Base-by-base conservation (phyloP, 2,113 vertebrate genomes). In the Megaceryle torquata region DNA sequence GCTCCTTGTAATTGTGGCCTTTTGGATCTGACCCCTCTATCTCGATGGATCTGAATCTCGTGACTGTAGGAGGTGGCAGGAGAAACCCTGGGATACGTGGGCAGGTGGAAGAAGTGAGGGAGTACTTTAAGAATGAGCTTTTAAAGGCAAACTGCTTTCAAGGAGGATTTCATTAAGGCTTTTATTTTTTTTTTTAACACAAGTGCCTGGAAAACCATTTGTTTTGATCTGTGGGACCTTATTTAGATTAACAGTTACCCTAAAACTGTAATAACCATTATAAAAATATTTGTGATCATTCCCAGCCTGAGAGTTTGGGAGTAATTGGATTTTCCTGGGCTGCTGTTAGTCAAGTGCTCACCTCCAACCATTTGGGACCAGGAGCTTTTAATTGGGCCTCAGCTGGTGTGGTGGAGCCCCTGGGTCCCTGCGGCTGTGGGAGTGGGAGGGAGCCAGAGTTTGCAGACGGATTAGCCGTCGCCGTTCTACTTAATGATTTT, bases 221-320 rank as follows among this genome's bases (percentile, higher is more conserved):
- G 16, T 91, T 95, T 95, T 92, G 60, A 92, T 96, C 84, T 79
- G 53, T 56, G 64, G 48, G 31, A 48, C 29, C 15, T 94, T 91
- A 89, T 92, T 91, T 84, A 95, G 89, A 92, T 95, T 79, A 93
- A 92, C 8, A 25, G 69, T 85, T 95, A 84, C 72, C 77, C 69
- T 69, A 79, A 93, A 89, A 80, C 81, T 2, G 0, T 92, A 88
- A 92, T 78, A 95, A 57, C 44, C 2, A 3, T 69, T 82, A 75
- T 48, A 87, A 89, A 91, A 88, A n/a, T 84, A 53, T 59, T 79
- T 79, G 81, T 41, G 68, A 72, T 89, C 9, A 0, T 74, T 93
- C 48, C 44, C 13, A 53, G 54, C 37, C 48, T 17, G 57, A 61
- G 84, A 85, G 57, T 72, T 94, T 37, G 48, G 70, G 65, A 85